Base-by-base conservation (phyloP, 2,888 invertebrate genomes). In the Sepioteuthis lessoniana region DNA sequence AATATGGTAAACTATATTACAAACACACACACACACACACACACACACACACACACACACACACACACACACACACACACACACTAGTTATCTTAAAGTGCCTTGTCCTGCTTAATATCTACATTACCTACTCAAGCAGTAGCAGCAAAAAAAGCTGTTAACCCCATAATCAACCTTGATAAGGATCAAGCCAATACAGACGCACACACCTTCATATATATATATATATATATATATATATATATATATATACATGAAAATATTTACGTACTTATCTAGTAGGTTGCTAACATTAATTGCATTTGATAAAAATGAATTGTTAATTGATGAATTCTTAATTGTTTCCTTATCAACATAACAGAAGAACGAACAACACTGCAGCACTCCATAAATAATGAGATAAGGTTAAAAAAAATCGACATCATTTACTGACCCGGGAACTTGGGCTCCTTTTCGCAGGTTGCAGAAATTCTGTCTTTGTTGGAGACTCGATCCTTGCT, bases 371-470 rank as follows among this genome's bases (percentile, higher is more conserved):
- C 35, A 76, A 47, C 47, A 42, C 7, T 42, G 42, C 42, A 60
- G n/a, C 76, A 76, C 35, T 76, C 2, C 35, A 76, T 76, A 10
- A 76, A 76, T 42, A 42, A 42, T 47, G 13, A 19, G 19, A 47
- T 13, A 19, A 16, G n/a, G 47, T 94, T 47, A 16, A n/a, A 16
- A 76, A 76, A 35, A 76, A 76, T 4, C 4, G 25, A 76, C 4
- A 1, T 16, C 31, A 60, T 90, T 47, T 38, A 94, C 96, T 95
- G 96, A 97, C 97, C 97, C 97, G 50, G 97, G 97, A 90, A 97
- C 96, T 94, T 97, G 97, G 60, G 97, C 95, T 38, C 97, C 97
- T 94, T 97, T 96, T 95, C 97, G 96, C 90, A 97, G 95, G 19
- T 96, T 96, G 35, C 96, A 95, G 95, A 97, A 97, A 21, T 95